Base-by-base conservation (phyloP, 2,888 invertebrate genomes). In the Amiota mariae region DNA sequence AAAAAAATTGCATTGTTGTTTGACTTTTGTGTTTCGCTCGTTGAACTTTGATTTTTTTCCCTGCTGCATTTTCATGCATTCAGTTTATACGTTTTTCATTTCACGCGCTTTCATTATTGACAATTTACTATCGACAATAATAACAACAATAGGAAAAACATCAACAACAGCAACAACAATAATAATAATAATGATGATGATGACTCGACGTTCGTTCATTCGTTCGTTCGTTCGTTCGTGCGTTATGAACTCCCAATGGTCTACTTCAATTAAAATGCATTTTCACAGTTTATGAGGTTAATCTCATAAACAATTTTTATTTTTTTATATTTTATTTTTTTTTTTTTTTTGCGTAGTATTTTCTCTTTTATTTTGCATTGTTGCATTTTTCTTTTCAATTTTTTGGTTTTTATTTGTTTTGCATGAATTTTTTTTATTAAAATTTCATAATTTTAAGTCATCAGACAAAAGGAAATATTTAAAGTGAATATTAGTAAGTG, bases 231-330 rank as follows among this genome's bases (percentile, higher is more conserved):
- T 36, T 36, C 36, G 8, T 59, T 66, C 64, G 73, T 76, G 68
- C 79, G 80, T 80, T 81, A 87, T 85, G 77, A 82, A 86, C 82
- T 88, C 88, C 89, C 88, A 81, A 81, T 85, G 87, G 89, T 86
- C 82, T 85, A 86, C 88, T 88, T 88, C 88, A 88, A 89, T 89
- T 89, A 88, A 88, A 88, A 88, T 88, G 86, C 88, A 87, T 89
- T 89, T 86, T 88, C 82, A 72, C 85, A 84, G 79, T 87, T 87
- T 88, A 88, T 81, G 87, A 81, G 82, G 81, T 85, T 85, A 83
- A 84, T 82, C 82, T 82, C 85, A 85, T 85, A 85, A 86, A 87
- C 82, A 84, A 85, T 85, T 85, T 81, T 1, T 70, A 73, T 81
- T 72, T 82, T 84, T 82, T 80, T 81, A n/a, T n/a, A n/a, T n/a